These are phyloP conservation scores for Prosopocoilus inquinatus DNA, from an alignment of 2,888 invertebrate species.

Conservation along the genomic window DNA sequence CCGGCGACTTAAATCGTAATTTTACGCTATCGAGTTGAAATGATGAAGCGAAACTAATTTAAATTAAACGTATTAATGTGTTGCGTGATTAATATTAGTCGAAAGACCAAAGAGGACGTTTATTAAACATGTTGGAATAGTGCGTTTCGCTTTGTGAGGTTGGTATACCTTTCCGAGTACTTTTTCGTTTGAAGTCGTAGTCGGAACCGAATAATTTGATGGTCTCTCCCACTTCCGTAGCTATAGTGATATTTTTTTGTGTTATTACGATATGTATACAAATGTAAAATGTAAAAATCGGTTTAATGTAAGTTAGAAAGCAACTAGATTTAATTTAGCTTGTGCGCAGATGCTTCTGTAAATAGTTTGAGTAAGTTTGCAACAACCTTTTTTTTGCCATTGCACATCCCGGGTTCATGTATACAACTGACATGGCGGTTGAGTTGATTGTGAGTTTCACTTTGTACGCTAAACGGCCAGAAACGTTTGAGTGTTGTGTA, in stretches of 20 bases:
- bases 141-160: too few species aligned
- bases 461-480: background rate
- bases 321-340: constrained; percentile 6
- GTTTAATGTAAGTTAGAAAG: constrained; percentile 37
- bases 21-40: too few species aligned
- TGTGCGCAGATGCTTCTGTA: constrained; percentile 4
- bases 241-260: constrained; percentile 51
- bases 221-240: constrained; percentile 44
- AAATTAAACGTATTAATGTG: too few species aligned
- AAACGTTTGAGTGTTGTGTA: constrained; percentile 1
- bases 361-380: too few species aligned
- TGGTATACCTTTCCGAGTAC: too few species aligned
- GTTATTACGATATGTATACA: constrained; percentile 55
- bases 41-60: too few species aligned
- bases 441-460: constrained; percentile 22
- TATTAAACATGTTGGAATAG: too few species aligned
- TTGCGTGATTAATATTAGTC: too few species aligned
- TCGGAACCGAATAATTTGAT: too few species aligned
- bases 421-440: constrained; percentile 37
- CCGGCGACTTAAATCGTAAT: too few species aligned
- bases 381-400: background rate
- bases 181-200: too few species aligned
- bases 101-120: too few species aligned
- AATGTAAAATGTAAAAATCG: constrained; percentile 50
- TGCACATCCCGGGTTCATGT: constrained; percentile 18